Conservation (phyloP, 1,140 invertebrate species). For the Phymorhynchus buccinoides region DNA sequence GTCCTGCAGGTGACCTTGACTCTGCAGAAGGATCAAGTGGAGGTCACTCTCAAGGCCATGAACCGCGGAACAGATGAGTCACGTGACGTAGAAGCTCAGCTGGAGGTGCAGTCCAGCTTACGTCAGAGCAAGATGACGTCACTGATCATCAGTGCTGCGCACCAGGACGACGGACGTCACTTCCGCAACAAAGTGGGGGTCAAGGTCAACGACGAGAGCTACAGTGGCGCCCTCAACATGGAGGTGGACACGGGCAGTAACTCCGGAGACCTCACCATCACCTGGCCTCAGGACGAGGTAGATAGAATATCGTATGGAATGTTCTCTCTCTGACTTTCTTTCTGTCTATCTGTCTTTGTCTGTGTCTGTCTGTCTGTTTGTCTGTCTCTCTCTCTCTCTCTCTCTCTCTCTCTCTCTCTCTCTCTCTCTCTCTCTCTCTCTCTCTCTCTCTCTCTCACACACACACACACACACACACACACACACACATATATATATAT, state of each 20-base stretch:
- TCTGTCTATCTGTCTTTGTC: no score
- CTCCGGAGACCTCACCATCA: not conserved
- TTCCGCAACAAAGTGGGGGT: constrained; percentile 25
- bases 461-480: no score
- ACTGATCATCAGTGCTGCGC: not conserved
- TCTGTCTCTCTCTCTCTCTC: no score
- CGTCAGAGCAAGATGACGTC: not conserved
- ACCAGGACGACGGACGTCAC: constrained; percentile 21
- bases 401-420: no score
- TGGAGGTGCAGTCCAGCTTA: not conserved
- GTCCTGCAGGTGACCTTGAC: not conserved
- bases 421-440: no score
- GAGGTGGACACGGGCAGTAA: not conserved
- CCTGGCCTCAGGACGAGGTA: constrained; percentile 17
- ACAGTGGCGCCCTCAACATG: constrained; percentile 8
- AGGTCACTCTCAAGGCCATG: constrained; percentile 12
- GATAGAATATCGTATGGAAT: no score
- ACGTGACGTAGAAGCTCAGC: constrained; percentile 19
- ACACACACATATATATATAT: no score
- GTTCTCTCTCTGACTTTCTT: no score
- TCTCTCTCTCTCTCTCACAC: no score
- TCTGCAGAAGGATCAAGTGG: constrained; percentile 12
- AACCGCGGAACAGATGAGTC: constrained; percentile 9
- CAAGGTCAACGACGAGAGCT: constrained; percentile 39
- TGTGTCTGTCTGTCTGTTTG: no score